Evolutionary conservation across 2,113 vertebrate species (phyloP).

Genomic region (Delphinus delphis): DNA sequence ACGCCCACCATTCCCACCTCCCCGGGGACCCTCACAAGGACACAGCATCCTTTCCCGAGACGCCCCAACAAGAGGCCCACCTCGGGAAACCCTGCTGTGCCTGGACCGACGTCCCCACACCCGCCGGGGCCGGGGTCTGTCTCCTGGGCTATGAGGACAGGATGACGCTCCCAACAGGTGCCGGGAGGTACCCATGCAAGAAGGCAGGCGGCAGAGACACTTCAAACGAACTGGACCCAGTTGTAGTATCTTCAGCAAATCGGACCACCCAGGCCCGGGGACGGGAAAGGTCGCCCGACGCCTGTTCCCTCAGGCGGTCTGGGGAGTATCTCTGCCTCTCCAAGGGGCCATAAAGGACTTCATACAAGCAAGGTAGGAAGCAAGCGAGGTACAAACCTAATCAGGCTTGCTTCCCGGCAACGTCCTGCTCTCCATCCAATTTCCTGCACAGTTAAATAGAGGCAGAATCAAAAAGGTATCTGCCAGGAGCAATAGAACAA

Average conservation of each 20-base stretch:
- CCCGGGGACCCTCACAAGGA: neutral
- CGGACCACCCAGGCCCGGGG: neutral
- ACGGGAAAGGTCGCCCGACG: accelerated
- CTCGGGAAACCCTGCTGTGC: neutral
- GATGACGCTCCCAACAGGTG: accelerated
- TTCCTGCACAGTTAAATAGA: conserved; percentile 39
- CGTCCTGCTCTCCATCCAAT: conserved; percentile 48
- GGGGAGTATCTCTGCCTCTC: neutral
- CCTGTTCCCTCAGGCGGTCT: neutral
- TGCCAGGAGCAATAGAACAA: neutral
- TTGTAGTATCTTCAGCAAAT: neutral
- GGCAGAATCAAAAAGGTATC: conserved; percentile 18
- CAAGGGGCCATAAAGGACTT: accelerated
- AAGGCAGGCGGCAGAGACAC: accelerated
- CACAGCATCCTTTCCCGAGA: neutral
- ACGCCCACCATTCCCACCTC: neutral
- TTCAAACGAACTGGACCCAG: neutral
- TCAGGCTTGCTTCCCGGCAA: neutral
- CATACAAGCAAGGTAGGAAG: too few species aligned
- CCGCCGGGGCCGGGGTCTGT: neutral
- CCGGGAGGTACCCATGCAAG: accelerated
- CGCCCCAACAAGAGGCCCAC: neutral
- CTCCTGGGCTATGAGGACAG: neutral
- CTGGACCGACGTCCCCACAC: too few species aligned
- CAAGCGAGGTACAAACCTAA: too few species aligned